Evolutionary conservation across 2,797 vertebrate genomes (phyloP).

Genomic region (Rousettus madagascariensis): DNA sequence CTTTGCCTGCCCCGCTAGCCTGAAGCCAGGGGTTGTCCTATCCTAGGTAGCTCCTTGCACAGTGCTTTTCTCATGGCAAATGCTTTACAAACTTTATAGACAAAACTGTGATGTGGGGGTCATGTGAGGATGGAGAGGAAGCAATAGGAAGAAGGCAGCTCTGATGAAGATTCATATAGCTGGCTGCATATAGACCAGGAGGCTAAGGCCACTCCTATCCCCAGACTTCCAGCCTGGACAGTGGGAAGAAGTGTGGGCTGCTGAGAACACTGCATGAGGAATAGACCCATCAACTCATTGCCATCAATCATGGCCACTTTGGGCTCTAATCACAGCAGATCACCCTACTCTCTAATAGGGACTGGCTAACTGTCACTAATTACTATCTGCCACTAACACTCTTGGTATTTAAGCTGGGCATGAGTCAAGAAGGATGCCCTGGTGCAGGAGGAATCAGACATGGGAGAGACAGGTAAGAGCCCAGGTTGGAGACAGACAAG

Average conservation of each 20-base stretch:
- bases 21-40: background rate
- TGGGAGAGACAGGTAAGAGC: background rate
- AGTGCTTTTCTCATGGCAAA: background rate
- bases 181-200: background rate
- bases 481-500: background rate
- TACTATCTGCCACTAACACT: background rate
- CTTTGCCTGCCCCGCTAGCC: background rate
- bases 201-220: background rate
- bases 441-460: background rate
- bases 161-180: background rate
- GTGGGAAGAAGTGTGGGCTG: background rate
- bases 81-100: background rate
- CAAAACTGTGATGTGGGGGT: background rate
- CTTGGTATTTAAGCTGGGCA: background rate
- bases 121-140: background rate
- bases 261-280: background rate
- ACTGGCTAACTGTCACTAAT: background rate
- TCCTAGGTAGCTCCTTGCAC: background rate
- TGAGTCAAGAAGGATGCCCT: background rate
- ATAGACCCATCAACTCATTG: background rate
- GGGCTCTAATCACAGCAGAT: background rate
- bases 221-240: background rate
- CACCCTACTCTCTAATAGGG: background rate
- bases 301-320: background rate
- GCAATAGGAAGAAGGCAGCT: background rate